Evolutionary conservation across 2,113 vertebrate species (phyloP).

Genomic region (Tenrec ecaudatus): DNA sequence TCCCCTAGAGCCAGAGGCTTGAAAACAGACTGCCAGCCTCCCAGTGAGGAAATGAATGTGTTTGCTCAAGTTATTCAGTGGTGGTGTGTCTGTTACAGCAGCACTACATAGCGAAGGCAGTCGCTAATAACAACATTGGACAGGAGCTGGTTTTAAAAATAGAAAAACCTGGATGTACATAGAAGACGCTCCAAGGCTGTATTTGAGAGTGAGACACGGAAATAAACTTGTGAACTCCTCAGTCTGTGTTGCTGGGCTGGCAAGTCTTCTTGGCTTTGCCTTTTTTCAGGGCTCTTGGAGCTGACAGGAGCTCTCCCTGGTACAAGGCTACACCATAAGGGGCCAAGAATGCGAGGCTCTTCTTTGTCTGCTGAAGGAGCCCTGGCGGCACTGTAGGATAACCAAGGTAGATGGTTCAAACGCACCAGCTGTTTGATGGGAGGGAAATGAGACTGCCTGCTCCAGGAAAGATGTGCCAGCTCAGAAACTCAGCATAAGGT

Average conservation of each 20-base stretch:
- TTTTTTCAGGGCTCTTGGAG: not conserved
- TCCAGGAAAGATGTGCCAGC: too few species aligned
- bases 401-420: too few species aligned
- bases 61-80: not conserved
- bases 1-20: not conserved
- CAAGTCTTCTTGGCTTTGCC: not conserved
- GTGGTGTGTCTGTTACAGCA: not conserved
- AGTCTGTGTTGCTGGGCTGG: not conserved
- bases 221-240: not conserved
- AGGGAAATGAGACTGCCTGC: too few species aligned
- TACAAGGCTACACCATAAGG: not conserved
- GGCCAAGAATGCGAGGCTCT: conserved; percentile 6
- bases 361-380: too few species aligned
- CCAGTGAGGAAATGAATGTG: not conserved
- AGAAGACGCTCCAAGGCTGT: not conserved
- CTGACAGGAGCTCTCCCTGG: not conserved
- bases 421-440: too few species aligned
- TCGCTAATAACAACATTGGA: not conserved
- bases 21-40: not conserved
- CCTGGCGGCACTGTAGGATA: too few species aligned
- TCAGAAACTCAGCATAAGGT: too few species aligned
- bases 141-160: not conserved
- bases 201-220: not conserved
- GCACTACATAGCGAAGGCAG: not conserved
- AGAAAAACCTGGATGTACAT: not conserved